Percentiles rank a stretch among this genome's conserved stretches.
Conservation (phyloP, 2,113 vertebrate genomes). For the Trinectes maculatus region DNA sequence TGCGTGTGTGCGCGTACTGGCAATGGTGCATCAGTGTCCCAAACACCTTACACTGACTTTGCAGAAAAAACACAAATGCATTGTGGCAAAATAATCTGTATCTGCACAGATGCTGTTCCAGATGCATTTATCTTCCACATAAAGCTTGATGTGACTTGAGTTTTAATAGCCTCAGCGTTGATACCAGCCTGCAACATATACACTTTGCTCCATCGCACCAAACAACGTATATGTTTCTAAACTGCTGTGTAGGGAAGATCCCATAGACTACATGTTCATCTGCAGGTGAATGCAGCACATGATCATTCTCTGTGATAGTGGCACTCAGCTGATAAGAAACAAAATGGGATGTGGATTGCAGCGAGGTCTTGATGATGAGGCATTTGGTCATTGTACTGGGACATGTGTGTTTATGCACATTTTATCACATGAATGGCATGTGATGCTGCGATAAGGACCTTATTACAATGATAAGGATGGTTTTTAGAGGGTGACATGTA, state of each 20-base stretch:
- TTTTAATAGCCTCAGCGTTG: conserved; percentile 22
- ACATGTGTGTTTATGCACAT: not conserved
- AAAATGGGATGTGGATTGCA: conserved; percentile 14
- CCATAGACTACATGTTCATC: conserved; percentile 43
- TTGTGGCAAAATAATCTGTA: conserved; percentile 23
- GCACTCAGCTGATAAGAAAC: conserved; percentile 32
- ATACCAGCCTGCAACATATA: conserved; percentile 8
- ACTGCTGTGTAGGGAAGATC: conserved; percentile 12
- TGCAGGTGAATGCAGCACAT: conserved; percentile 24
- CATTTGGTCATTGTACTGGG: conserved; percentile 12
- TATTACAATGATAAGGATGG: conserved; percentile 44
- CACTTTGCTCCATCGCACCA: conserved; percentile 8
- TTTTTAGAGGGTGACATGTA: conserved; percentile 62
- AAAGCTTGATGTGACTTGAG: conserved; percentile 12
- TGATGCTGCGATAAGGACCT: conserved; percentile 56
- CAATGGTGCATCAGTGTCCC: conserved; percentile 8
- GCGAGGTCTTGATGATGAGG: conserved; percentile 3
- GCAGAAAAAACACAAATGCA: conserved; percentile 5
- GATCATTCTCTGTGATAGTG: conserved; percentile 12
- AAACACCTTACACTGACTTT: conserved; percentile 6
- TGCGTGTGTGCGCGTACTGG: not conserved
- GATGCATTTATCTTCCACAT: conserved; percentile 29
- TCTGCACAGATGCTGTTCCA: conserved; percentile 6
- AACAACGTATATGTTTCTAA: conserved; percentile 15
- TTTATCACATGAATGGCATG: conserved; percentile 4